A percentile compares a stretch with the other conserved stretches of the same genome.
Conservation (phyloP, 2,888 invertebrate genomes). For the Myopa testacea region DNA sequence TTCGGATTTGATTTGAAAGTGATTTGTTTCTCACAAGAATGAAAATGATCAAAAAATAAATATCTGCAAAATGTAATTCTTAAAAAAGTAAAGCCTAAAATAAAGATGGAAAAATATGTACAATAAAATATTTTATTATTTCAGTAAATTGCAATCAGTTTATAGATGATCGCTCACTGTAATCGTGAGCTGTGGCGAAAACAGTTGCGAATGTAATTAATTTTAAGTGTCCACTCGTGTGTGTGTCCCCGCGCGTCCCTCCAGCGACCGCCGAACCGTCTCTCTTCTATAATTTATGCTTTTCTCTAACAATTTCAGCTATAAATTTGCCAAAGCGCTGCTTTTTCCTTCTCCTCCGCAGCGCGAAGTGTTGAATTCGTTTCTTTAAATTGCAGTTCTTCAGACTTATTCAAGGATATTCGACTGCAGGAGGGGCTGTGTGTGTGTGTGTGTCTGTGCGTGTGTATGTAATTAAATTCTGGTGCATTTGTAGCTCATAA, state of each 20-base stretch:
- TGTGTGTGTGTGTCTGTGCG: neutral
- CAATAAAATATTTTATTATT: neutral
- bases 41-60: no score
- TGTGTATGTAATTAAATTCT: neutral
- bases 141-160: no score
- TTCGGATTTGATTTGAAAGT: neutral
- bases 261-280: constrained; percentile 15
- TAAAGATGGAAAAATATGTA: neutral
- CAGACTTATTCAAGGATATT: constrained; percentile 6
- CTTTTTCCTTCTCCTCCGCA: neutral
- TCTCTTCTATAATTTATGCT: constrained; percentile 19
- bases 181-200: neutral
- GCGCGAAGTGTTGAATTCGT: neutral
- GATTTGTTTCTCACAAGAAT: neutral
- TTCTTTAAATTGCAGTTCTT: constrained; percentile 30
- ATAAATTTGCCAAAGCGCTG: constrained; percentile 24
- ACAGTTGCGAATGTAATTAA: constrained; percentile 10
- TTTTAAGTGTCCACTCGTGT: neutral
- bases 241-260: neutral
- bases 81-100: neutral
- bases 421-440: neutral
- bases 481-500: neutral
- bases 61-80: neutral
- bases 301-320: constrained; percentile 10
- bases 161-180: neutral